Conservation (phyloP, 1,140 invertebrate genomes). For the Drosophila biarmipes region DNA sequence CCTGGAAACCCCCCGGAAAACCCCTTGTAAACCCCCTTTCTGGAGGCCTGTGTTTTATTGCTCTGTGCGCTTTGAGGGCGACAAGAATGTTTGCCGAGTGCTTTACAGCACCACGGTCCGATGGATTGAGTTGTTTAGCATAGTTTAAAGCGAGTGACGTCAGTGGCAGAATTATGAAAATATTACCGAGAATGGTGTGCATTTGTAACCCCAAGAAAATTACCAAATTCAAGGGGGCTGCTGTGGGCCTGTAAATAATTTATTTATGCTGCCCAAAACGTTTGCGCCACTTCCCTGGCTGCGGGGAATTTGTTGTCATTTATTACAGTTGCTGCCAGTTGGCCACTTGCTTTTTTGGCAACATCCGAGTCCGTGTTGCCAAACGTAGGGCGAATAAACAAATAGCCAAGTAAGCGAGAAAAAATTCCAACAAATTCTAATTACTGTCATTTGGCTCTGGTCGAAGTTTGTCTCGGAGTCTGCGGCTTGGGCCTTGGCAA, state of each 20-base stretch:
- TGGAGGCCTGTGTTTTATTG: conserved; percentile 76
- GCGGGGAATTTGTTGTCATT: conserved; percentile 74
- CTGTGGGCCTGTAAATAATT: conserved; percentile 69
- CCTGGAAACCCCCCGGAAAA: neutral
- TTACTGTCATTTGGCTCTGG: conserved; percentile 76
- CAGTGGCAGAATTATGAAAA: conserved; percentile 70
- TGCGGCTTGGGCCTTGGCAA: conserved; percentile 39
- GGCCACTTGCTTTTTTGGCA: conserved; percentile 70
- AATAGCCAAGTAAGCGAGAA: conserved; percentile 32
- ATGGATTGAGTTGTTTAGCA: conserved; percentile 75
- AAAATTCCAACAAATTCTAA: conserved; percentile 71
- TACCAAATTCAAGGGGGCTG: neutral
- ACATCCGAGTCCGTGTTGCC: conserved; percentile 32
- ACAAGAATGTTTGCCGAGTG: conserved; percentile 68
- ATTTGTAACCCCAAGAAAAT: conserved; percentile 9
- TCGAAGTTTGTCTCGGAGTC: conserved; percentile 45
- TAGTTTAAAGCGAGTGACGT: conserved; percentile 71
- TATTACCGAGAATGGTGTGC: conserved; percentile 42
- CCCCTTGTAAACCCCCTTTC: neutral
- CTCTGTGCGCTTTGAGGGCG: conserved; percentile 66
- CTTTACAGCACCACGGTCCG: conserved; percentile 60
- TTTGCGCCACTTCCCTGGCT: conserved; percentile 46
- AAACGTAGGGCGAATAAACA: conserved; percentile 31
- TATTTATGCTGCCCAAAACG: conserved; percentile 62
- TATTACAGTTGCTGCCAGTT: conserved; percentile 67